phyloP scores from a whole-genome alignment of 2,888 invertebrate species.

The Hylaea fasciaria region DNA sequence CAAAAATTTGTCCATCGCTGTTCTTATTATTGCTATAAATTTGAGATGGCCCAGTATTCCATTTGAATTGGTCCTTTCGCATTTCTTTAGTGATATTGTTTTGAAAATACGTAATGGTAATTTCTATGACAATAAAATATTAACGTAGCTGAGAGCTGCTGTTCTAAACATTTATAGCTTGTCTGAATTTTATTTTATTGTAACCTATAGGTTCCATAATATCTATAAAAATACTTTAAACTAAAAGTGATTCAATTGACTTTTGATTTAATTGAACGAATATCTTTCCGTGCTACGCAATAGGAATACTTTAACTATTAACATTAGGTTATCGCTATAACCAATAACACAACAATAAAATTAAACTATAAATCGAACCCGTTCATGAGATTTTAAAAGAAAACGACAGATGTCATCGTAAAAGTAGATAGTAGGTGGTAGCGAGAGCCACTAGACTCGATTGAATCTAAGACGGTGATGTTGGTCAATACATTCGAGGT shows the following conservation, averaged over 20 bases:
- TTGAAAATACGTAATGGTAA: no score
- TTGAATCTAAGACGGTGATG: neutral
- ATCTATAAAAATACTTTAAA: no score
- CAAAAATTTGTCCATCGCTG: neutral
- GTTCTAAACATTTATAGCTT: no score
- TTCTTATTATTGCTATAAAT: neutral
- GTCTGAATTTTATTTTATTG: no score
- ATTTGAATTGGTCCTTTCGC: no score
- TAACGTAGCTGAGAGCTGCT: no score
- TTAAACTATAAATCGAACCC: slow-evolving; percentile 28
- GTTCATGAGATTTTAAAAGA: slow-evolving; percentile 29
- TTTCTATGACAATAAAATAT: no score
- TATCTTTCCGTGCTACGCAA: slow-evolving; percentile 21
- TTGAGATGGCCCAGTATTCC: no score
- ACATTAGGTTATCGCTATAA: slow-evolving; percentile 30
- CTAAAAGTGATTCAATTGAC: slow-evolving; percentile 4
- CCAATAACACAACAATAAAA: slow-evolving; percentile 35
- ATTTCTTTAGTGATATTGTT: no score
- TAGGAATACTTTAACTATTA: slow-evolving; percentile 30
- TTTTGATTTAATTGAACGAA: slow-evolving; percentile 11
- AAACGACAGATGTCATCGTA: slow-evolving; percentile 25
- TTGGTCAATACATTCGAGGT: no score
- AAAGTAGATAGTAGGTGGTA: slow-evolving; percentile 18
- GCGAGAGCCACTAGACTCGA: neutral
- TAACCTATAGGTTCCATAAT: no score